phyloP scores from a whole-genome alignment of 1,140 invertebrate genomes.

The fruit fly (Drosophila melanogaster) region DNA sequence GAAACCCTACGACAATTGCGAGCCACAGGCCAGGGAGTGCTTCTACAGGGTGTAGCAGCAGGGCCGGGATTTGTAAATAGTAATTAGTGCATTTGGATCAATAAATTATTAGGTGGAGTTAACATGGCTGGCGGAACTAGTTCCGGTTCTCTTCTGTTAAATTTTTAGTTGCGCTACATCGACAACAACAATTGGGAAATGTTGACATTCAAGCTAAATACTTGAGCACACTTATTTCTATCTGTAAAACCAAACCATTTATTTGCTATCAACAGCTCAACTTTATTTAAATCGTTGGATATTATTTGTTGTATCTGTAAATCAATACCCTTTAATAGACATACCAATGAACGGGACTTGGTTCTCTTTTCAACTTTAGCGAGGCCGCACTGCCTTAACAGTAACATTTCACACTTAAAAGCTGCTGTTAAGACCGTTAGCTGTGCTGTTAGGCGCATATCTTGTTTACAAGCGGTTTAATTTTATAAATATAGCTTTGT shows the following conservation, averaged over 20 bases:
- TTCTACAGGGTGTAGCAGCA: constrained; percentile 59
- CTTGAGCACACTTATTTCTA: too few relatives aligned
- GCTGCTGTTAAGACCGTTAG: background rate
- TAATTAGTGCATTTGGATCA: constrained; percentile 21
- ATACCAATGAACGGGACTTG: too few relatives aligned
- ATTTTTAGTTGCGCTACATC: background rate
- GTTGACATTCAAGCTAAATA: too few relatives aligned
- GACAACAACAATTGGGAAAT: too few relatives aligned
- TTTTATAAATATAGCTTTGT: background rate
- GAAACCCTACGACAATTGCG: constrained; percentile 88
- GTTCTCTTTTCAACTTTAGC: background rate
- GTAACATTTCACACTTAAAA: background rate
- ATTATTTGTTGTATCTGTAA: too few relatives aligned
- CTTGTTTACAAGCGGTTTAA: constrained; percentile 12
- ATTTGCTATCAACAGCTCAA: too few relatives aligned
- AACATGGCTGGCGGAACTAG: background rate
- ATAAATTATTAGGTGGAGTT: background rate
- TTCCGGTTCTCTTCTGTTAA: constrained; percentile 9
- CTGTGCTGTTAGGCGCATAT: constrained; percentile 14
- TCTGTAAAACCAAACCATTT: too few relatives aligned
- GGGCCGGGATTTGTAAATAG: constrained; percentile 26
- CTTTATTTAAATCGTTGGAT: too few relatives aligned
- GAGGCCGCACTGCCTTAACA: background rate
- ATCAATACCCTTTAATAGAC: too few relatives aligned
- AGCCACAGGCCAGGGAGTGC: constrained; percentile 57